phyloP scores from a whole-genome alignment of 2,797 vertebrate genomes.

The Rhinatrema bivittatum region DNA sequence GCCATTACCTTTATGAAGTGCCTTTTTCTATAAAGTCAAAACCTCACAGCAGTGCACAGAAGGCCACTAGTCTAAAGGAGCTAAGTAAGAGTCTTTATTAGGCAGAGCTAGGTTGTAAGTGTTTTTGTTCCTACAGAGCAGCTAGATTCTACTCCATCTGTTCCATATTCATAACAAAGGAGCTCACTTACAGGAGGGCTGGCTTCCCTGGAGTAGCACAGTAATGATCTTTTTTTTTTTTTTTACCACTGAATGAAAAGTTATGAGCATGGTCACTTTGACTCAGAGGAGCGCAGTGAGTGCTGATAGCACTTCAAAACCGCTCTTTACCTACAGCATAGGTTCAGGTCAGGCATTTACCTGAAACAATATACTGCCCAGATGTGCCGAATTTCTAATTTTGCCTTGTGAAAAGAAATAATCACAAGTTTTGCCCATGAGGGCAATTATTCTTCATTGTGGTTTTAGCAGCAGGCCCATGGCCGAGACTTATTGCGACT shows the following conservation, averaged over 20 bases:
- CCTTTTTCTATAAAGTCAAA: slow-evolving; percentile 64
- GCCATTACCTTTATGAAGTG: slow-evolving; percentile 60
- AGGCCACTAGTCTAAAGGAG: slow-evolving; percentile 61
- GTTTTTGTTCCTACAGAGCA: slow-evolving; percentile 66
- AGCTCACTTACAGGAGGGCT: slow-evolving; percentile 56
- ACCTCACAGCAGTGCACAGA: slow-evolving; percentile 68
- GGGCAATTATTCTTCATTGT: no score
- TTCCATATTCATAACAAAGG: slow-evolving; percentile 76
- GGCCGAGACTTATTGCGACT: no score
- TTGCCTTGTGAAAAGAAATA: no score
- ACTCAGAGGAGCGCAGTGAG: slow-evolving; percentile 36
- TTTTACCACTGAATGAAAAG: slow-evolving; percentile 55
- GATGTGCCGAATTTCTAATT: no score
- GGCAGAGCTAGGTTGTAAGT: slow-evolving; percentile 61
- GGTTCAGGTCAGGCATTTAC: slow-evolving; percentile 24
- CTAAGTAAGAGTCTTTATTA: slow-evolving; percentile 68
- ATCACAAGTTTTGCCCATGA: no score
- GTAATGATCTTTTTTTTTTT: slow-evolving; percentile 69
- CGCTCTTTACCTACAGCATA: slow-evolving; percentile 26
- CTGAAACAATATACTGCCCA: slow-evolving; percentile 7
- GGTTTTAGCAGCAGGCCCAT: no score
- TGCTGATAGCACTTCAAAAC: slow-evolving; percentile 25
- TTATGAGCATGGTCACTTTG: slow-evolving; percentile 49
- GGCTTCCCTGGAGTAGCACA: slow-evolving; percentile 51
- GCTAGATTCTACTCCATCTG: slow-evolving; percentile 70